phyloP scores from a whole-genome alignment of 2,888 invertebrate genomes.

The Trichogramma dendrolimi region DNA sequence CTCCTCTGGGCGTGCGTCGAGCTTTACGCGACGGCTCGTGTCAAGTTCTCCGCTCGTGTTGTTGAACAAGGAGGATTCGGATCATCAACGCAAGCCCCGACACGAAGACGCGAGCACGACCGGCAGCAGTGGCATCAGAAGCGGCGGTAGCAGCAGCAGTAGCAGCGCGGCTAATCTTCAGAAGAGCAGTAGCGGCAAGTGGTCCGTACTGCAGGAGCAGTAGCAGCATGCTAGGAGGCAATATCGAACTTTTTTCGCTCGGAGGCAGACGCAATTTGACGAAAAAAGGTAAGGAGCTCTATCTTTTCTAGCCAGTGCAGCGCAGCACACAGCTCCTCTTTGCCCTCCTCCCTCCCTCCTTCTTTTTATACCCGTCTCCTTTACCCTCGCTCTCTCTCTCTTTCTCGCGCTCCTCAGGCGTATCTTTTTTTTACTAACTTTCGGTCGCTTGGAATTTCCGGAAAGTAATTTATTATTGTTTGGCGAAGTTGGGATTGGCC shows the following conservation, averaged over 20 bases:
- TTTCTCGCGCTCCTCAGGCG: background rate
- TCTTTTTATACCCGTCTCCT: background rate
- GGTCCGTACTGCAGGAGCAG: conserved; percentile 1
- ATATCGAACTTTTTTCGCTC: conserved; percentile 21
- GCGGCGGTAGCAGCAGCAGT: background rate
- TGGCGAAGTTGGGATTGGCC: conserved; percentile 10
- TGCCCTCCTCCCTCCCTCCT: background rate
- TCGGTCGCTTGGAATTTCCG: background rate
- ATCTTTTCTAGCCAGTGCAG: background rate
- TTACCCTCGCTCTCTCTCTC: background rate
- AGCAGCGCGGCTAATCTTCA: conserved; percentile 11
- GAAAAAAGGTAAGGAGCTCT: conserved; percentile 10
- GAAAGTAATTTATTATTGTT: conserved; percentile 14
- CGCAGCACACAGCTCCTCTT: no score
- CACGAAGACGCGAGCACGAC: background rate
- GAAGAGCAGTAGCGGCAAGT: conserved; percentile 4
- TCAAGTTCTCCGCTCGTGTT: no score
- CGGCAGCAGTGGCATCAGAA: background rate
- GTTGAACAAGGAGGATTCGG: no score
- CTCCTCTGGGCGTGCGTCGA: no score
- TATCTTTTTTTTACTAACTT: conserved; percentile 10
- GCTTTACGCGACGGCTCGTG: no score
- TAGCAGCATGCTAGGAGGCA: conserved; percentile 7
- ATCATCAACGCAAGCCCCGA: no score
- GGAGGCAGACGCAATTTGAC: conserved; percentile 17